Percentiles rank a stretch among this genome's conserved stretches.
phyloP scores from a whole-genome alignment of 2,888 invertebrate genomes.

The Caprella mutica region DNA sequence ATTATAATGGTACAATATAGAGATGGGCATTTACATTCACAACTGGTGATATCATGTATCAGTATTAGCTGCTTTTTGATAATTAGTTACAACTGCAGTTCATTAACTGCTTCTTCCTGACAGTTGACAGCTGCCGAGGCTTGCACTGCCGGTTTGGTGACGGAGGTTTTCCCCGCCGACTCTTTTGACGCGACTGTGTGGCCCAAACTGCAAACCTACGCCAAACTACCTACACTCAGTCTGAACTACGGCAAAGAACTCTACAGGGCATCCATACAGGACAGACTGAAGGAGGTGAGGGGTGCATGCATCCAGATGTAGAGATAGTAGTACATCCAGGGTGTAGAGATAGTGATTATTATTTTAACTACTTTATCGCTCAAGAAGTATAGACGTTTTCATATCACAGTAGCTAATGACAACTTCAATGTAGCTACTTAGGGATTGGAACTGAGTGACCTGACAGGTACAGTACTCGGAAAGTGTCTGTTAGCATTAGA shows the following conservation, averaged over 20 bases:
- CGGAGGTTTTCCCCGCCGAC: slow-evolving; percentile 58
- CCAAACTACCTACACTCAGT: slow-evolving; percentile 47
- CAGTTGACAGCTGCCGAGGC: slow-evolving; percentile 60
- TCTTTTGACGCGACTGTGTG: slow-evolving; percentile 51
- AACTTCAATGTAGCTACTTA: neutral
- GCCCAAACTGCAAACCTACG: slow-evolving; percentile 44
- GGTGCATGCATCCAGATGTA: neutral
- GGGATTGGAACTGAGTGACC: neutral
- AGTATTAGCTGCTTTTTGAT: no score
- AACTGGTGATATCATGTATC: no score
- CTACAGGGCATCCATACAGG: slow-evolving; percentile 50
- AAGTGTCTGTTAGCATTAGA: no score
- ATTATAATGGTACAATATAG: no score
- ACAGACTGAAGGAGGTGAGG: slow-evolving; percentile 49
- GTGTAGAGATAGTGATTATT: neutral
- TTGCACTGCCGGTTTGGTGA: slow-evolving; percentile 60
- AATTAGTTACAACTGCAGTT: no score
- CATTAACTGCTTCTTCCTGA: no score
- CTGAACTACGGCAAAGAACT: slow-evolving; percentile 59
- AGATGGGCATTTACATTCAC: no score
- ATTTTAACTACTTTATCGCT: neutral
- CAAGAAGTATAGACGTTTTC: neutral
- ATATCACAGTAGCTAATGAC: no score
- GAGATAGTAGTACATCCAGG: neutral
- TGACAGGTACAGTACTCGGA: neutral